Evolutionary conservation across 1,140 invertebrate species (phyloP), one percentile per base, ranked within the genome.

Genomic region (Caerostris extrusa): DNA sequence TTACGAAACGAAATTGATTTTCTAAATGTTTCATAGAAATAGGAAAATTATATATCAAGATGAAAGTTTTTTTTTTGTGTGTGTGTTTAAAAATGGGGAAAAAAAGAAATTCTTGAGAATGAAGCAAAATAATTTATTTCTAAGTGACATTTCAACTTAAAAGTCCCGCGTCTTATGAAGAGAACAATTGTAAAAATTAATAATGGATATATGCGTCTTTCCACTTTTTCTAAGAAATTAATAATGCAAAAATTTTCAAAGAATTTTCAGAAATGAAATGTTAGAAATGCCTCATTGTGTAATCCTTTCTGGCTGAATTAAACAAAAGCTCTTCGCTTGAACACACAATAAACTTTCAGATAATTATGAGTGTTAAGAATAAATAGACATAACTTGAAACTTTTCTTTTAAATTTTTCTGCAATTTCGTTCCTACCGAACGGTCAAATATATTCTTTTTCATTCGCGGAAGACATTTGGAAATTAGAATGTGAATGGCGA

Each of bases 1-100:
- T 56, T 85, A 34, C 82, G 6, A 85, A 83, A 85, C 17, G 5
- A 85, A 85, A 57, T 85, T 57, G 55, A 3, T 83, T 58, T 58
- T 19, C 7, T 57, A 3, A 85, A 8, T 58, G 55, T 56, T 5
- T 17, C 14, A 3, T 56, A 57, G 55, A 85, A 57, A 57, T 19
- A n/a, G 3, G 17, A 57, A 85, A 58, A 85, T 85, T 85, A 85
- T 17, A 85, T 85, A 7, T 58, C 14, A 58, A 3, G 50, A 34
- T 19, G 8, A 81, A 34, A 12, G 19, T 83, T 83, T 57, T 34
- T 53, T 81, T 81, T 8, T 53, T 0, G 14, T n/a, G 5, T 67
- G 3, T n/a, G 3, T 67, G 2, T 17, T n/a, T 17, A 67, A 17
- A 61, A 67, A 17, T 17, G 17, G 12, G 6, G n/a, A 5, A 67